Evolutionary conservation across 2,888 invertebrate species (phyloP).

Genomic region (Beris chalybata): DNA sequence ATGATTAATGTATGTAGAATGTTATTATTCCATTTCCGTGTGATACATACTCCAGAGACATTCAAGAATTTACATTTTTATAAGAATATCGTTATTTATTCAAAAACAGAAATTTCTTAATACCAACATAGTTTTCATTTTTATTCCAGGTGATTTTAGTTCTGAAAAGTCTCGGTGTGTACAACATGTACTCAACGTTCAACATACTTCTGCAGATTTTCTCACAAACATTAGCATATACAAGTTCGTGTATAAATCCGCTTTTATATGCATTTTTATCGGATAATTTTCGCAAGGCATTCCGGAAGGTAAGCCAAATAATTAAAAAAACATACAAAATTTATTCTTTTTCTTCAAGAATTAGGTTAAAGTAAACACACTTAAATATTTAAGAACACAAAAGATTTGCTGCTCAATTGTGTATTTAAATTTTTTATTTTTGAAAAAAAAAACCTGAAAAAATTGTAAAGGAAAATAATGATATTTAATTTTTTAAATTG

Average conservation of each 20-base stretch:
- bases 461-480: no score
- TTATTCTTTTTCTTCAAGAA: neutral
- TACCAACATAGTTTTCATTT: constrained; percentile 22
- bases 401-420: no score
- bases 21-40: no score
- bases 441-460: no score
- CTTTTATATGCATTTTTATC: constrained; percentile 92
- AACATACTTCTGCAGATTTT: constrained; percentile 73
- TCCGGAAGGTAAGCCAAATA: constrained; percentile 61
- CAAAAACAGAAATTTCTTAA: no score
- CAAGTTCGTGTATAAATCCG: constrained; percentile 93
- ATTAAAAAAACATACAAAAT: neutral
- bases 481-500: no score
- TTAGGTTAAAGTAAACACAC: neutral
- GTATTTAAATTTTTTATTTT: no score
- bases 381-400: no score
- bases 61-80: no score
- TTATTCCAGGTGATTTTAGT: constrained; percentile 73
- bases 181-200: constrained; percentile 56
- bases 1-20: no score
- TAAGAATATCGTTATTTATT: no score
- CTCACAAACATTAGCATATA: constrained; percentile 82
- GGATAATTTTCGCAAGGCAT: constrained; percentile 90
- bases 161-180: constrained; percentile 70
- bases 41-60: no score